Conservation (phyloP, 2,888 invertebrate species). For the Dolomedes plantarius region DNA sequence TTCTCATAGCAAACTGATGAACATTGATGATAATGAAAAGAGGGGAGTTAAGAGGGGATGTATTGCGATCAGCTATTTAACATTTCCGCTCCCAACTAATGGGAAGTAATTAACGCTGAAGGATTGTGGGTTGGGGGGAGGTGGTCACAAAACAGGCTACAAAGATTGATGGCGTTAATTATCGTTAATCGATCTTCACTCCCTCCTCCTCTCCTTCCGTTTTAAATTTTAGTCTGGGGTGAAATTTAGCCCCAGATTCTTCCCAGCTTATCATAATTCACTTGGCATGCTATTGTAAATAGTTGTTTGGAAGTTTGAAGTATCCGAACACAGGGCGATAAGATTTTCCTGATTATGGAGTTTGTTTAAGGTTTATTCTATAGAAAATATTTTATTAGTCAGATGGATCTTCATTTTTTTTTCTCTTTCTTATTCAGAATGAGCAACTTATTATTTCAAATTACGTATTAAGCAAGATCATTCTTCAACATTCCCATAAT, state of each 20-base stretch:
- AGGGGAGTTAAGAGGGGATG: conserved; percentile 18
- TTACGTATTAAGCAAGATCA: no score
- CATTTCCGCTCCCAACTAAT: conserved; percentile 59
- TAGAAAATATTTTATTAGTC: no score
- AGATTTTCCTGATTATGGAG: no score
- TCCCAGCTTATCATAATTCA: conserved; percentile 59
- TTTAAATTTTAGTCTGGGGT: conserved; percentile 57
- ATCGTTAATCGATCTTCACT: conserved; percentile 59
- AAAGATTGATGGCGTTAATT: conserved; percentile 68
- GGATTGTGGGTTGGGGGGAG: conserved; percentile 11
- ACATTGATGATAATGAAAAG: conserved; percentile 63
- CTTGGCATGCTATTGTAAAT: no score
- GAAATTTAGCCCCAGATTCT: conserved; percentile 55
- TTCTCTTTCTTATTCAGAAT: no score
- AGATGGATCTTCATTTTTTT: no score
- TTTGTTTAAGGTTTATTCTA: no score
- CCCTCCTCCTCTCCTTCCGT: conserved; percentile 2
- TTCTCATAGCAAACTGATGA: conserved; percentile 38
- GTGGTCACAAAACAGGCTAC: conserved; percentile 56
- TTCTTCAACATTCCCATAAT: no score
- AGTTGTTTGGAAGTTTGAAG: no score
- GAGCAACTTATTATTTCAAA: no score
- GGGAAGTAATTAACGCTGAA: conserved; percentile 62
- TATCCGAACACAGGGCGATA: no score
- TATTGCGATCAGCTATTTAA: conserved; percentile 66